A percentile compares a stretch with the other conserved stretches of the same genome.
Conservation (phyloP, 2,888 invertebrate species). For the Trachelus iudaicus region DNA sequence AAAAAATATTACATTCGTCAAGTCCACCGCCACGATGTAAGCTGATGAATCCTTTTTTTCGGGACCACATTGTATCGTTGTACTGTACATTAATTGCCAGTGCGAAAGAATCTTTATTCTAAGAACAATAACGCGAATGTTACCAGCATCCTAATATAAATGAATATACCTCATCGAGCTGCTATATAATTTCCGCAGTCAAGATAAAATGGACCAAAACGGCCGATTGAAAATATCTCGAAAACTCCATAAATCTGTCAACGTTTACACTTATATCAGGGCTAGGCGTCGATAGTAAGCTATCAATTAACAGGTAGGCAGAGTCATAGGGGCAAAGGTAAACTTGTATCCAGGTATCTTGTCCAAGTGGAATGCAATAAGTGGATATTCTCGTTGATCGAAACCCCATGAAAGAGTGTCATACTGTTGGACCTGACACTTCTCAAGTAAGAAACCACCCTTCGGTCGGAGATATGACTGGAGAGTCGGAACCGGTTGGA, state of each 20-base stretch:
- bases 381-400: neutral
- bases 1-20: neutral
- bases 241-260: neutral
- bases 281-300: neutral
- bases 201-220: no score
- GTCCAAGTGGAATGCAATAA: neutral
- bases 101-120: neutral
- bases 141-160: neutral
- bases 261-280: neutral
- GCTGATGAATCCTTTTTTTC: neutral
- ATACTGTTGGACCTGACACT: neutral
- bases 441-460: neutral
- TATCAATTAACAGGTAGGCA: neutral
- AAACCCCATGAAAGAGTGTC: neutral
- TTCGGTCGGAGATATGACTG: neutral
- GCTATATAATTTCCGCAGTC: neutral
- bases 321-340: neutral
- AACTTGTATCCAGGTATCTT: neutral
- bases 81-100: neutral
- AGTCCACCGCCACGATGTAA: neutral
- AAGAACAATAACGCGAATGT: neutral
- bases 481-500: conserved; percentile 35
- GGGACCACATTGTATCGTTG: neutral
- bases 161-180: neutral
- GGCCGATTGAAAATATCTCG: neutral